These are phyloP conservation scores for Dipodomys stephensi DNA, from an alignment of 2,113 vertebrate species.

Conservation along the genomic window DNA sequence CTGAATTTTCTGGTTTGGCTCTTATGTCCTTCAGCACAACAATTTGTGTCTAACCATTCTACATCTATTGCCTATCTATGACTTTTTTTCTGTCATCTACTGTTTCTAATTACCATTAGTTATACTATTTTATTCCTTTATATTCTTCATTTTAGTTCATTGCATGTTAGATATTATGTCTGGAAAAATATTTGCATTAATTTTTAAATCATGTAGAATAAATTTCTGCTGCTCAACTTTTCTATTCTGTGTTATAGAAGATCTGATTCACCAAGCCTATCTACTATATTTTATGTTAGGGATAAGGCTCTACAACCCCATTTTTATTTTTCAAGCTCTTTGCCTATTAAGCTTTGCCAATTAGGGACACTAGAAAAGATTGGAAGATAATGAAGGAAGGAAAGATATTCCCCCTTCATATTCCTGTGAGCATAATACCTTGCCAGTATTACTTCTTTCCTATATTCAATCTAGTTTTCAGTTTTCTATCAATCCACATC, in stretches of 20 bases:
- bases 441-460: background rate
- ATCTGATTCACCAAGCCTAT: background rate
- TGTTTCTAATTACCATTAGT: background rate
- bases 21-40: background rate
- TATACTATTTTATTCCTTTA: background rate
- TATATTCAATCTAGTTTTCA: background rate
- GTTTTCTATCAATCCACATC: background rate
- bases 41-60: background rate
- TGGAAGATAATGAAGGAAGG: background rate
- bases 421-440: background rate
- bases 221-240: background rate
- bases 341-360: background rate
- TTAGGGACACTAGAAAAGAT: background rate
- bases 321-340: conserved; percentile 13
- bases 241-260: background rate
- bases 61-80: background rate
- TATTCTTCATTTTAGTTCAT: background rate
- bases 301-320: background rate
- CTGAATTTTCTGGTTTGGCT: background rate
- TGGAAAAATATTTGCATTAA: background rate
- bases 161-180: background rate
- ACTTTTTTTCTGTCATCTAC: background rate
- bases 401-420: background rate
- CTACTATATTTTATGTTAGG: background rate
- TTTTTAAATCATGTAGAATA: too few species aligned